A percentile compares a stretch with the other conserved stretches of the same genome.
These are phyloP conservation scores for Bibio marci DNA, from an alignment of 2,888 invertebrate species.

Conservation along the genomic window DNA sequence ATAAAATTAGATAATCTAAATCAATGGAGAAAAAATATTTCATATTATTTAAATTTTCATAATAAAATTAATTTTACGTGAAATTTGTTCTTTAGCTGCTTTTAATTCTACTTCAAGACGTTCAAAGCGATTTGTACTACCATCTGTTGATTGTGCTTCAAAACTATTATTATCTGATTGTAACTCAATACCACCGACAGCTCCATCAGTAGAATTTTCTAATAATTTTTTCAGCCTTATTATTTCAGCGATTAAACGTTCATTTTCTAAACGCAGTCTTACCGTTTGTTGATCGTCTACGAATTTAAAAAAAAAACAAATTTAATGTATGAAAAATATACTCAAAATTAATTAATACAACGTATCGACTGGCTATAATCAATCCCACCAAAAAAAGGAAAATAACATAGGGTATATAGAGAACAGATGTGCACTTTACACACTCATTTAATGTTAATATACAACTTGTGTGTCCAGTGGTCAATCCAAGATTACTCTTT, in stretches of 20 bases:
- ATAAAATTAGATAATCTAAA: slow-evolving; percentile 13
- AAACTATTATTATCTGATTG: slow-evolving; percentile 22
- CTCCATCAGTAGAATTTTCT: slow-evolving; percentile 41
- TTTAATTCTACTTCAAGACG: slow-evolving; percentile 30
- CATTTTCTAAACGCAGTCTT: slow-evolving; percentile 48
- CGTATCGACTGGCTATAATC: not conserved
- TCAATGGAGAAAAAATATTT: not conserved
- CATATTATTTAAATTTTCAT: not conserved
- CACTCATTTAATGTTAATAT: no score
- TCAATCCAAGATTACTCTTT: no score
- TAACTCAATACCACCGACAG: slow-evolving; percentile 33
- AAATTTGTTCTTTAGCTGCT: slow-evolving; percentile 23
- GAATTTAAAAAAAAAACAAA: no score
- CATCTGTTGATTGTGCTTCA: slow-evolving; percentile 25
- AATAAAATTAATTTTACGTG: slow-evolving; percentile 8
- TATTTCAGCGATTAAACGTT: slow-evolving; percentile 40
- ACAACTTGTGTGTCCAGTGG: no score
- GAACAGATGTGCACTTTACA: no score
- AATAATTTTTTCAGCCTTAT: slow-evolving; percentile 23
- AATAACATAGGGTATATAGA: no score
- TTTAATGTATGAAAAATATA: no score
- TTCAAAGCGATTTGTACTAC: slow-evolving; percentile 30
- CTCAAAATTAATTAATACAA: no score
- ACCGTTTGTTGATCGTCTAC: slow-evolving; percentile 12
- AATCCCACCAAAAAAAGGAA: not conserved